Evolutionary conservation across 2,797 vertebrate genomes (phyloP).

Genomic region (Scyliorhinus canicula): DNA sequence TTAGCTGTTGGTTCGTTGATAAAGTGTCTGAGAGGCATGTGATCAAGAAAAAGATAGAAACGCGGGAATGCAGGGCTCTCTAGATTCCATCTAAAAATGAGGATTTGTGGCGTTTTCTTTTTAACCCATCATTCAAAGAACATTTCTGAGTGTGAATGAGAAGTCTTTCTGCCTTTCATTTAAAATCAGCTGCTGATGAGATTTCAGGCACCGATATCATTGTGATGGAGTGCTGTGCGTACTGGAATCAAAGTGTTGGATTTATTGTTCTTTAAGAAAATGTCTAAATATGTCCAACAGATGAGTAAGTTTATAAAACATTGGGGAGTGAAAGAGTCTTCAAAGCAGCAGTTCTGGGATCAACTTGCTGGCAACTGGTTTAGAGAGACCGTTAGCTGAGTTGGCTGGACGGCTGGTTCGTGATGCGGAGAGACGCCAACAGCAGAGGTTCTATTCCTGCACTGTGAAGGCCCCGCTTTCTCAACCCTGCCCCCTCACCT

Average conservation of each 20-base stretch:
- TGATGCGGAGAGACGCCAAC: too few relatives aligned
- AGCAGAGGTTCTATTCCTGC: too few relatives aligned
- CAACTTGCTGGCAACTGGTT: too few relatives aligned
- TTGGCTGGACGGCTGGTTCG: too few relatives aligned
- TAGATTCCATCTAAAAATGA: too few relatives aligned
- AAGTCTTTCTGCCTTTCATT: neutral
- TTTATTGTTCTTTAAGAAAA: neutral
- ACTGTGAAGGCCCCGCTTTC: too few relatives aligned
- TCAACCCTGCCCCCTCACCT: too few relatives aligned
- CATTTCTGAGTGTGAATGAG: neutral
- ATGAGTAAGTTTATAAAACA: neutral
- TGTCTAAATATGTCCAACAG: too few relatives aligned
- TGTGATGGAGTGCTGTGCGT: neutral
- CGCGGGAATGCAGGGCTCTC: neutral
- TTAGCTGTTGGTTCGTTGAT: neutral
- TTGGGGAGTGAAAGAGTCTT: neutral
- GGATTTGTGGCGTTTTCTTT: neutral
- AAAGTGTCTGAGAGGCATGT: neutral
- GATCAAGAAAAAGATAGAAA: neutral
- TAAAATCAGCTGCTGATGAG: neutral
- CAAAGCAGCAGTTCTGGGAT: neutral
- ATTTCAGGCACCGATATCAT: neutral
- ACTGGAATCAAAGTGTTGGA: too few relatives aligned
- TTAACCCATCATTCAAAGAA: neutral
- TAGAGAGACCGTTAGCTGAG: too few relatives aligned